Evolutionary conservation across 2,797 vertebrate genomes (phyloP).

Genomic region (Rhinoraja longicauda): DNA sequence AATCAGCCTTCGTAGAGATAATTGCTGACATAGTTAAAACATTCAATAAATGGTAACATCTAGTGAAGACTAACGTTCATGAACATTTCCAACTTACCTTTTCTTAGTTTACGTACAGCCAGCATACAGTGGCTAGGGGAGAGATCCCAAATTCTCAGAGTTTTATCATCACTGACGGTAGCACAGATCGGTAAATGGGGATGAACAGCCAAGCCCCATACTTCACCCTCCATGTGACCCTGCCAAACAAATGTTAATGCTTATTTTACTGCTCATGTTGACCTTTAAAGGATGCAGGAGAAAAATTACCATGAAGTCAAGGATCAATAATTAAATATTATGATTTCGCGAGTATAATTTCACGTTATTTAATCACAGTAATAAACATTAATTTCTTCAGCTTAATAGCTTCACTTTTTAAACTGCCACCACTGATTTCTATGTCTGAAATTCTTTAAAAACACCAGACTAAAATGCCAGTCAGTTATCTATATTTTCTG

Average conservation of each 20-base stretch:
- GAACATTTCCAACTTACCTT: constrained; percentile 68
- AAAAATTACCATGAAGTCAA: constrained; percentile 4
- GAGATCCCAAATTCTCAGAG: constrained; percentile 97
- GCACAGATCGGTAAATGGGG: constrained; percentile 96
- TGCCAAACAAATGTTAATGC: constrained; percentile 48
- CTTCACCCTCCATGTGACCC: constrained; percentile 99
- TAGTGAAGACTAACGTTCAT: neutral
- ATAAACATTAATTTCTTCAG: neutral
- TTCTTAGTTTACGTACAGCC: constrained; percentile 95
- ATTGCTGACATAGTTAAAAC: neutral
- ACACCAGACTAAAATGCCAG: neutral
- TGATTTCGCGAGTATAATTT: neutral
- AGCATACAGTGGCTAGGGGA: constrained; percentile 98
- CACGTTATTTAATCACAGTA: neutral
- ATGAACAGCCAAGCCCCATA: constrained; percentile 94
- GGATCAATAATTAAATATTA: neutral
- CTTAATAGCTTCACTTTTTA: neutral
- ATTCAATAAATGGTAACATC: neutral
- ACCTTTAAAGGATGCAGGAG: constrained; percentile 21
- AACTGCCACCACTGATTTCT: neutral
- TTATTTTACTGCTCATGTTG: constrained; percentile 16
- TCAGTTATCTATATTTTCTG: neutral
- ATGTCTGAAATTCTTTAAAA: neutral
- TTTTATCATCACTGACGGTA: constrained; percentile 97
- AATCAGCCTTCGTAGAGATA: neutral